A percentile compares a stretch with the other conserved stretches of the same genome.
These are phyloP conservation scores for Siphamia tubifer DNA, from an alignment of 2,113 vertebrate genomes.

Conservation along the genomic window DNA sequence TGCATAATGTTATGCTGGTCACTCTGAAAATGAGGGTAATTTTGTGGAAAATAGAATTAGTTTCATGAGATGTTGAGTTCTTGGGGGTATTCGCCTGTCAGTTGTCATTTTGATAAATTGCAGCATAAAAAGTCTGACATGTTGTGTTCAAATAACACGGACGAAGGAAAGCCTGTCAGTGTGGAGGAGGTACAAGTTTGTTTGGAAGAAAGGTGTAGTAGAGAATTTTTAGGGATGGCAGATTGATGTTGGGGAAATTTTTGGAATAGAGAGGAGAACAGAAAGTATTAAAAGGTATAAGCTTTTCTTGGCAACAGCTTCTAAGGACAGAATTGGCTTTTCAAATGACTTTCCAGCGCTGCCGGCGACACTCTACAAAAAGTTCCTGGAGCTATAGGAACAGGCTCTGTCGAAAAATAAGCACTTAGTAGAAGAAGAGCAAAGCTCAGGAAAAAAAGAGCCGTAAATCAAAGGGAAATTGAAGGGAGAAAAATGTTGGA, in stretches of 20 bases:
- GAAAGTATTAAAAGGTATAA: slow-evolving; percentile 74
- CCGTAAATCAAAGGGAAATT: slow-evolving; percentile 79
- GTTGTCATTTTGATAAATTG: slow-evolving; percentile 24
- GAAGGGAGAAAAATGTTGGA: slow-evolving; percentile 67
- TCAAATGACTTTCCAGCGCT: slow-evolving; percentile 74
- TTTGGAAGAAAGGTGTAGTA: slow-evolving; percentile 27
- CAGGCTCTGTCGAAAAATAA: slow-evolving; percentile 69
- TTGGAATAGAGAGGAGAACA: slow-evolving; percentile 51
- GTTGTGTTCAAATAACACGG: slow-evolving; percentile 20
- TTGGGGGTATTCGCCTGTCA: not conserved
- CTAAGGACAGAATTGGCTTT: slow-evolving; percentile 72
- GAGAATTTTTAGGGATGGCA: not conserved
- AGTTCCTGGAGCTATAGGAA: slow-evolving; percentile 76
- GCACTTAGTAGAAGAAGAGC: slow-evolving; percentile 67
- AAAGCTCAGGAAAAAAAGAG: slow-evolving; percentile 52
- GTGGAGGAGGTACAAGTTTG: slow-evolving; percentile 29
- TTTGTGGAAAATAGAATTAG: not conserved
- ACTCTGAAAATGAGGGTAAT: not conserved
- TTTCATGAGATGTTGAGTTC: slow-evolving; percentile 7
- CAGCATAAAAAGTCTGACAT: slow-evolving; percentile 11
- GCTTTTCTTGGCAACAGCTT: slow-evolving; percentile 73
- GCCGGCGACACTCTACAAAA: slow-evolving; percentile 71
- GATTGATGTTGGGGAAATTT: slow-evolving; percentile 39
- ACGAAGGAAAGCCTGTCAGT: slow-evolving; percentile 35
- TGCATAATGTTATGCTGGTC: not conserved